These are phyloP conservation scores for Anoplophora glabripennis DNA, from an alignment of 1,140 invertebrate genomes.

Conservation along the genomic window DNA sequence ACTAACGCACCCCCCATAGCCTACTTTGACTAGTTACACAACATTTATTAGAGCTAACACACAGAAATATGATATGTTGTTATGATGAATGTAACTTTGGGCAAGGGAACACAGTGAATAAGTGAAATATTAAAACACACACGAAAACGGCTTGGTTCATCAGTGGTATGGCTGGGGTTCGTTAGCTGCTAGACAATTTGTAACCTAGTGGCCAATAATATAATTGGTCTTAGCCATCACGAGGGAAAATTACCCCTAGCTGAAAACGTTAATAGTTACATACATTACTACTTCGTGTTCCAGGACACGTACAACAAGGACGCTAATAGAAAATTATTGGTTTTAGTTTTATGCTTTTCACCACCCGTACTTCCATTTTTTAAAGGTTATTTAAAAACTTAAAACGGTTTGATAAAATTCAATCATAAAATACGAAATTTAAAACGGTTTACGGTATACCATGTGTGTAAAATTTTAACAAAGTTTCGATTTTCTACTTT, in stretches of 20 bases:
- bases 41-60: conserved; percentile 17
- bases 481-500: too few relatives aligned
- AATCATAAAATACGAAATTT: too few relatives aligned
- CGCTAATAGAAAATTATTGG: too few relatives aligned
- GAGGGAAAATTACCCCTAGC: background rate
- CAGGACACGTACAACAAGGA: background rate
- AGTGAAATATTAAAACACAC: conserved; percentile 8
- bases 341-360: background rate
- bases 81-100: background rate
- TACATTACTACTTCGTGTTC: background rate
- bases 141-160: background rate
- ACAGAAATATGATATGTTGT: conserved; percentile 17
- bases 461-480: too few relatives aligned
- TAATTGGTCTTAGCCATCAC: conserved; percentile 17
- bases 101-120: conserved; percentile 8
- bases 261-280: background rate
- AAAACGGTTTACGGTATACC: too few relatives aligned
- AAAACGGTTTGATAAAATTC: background rate
- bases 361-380: background rate
- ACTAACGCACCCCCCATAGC: conserved; percentile 13
- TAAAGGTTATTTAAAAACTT: background rate
- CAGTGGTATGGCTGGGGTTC: conserved; percentile 1
- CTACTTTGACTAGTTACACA: conserved; percentile 15
- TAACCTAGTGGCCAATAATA: conserved; percentile 13
- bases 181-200: conserved; percentile 15